Conservation (phyloP, 2,888 invertebrate species). For the Thecophora atra region DNA sequence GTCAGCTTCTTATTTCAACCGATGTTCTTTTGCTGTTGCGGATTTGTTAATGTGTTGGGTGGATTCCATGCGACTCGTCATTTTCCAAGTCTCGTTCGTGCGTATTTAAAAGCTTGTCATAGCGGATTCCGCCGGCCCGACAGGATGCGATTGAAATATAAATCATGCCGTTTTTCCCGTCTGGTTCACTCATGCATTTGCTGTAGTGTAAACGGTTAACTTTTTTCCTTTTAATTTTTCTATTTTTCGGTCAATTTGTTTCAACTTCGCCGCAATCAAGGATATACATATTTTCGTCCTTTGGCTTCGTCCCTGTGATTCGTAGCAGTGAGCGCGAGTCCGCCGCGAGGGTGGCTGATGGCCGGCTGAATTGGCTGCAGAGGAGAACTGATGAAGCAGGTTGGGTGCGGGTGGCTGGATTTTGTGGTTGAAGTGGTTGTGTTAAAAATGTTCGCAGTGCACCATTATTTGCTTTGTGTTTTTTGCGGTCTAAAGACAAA, state of each 20-base stretch:
- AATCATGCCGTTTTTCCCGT: slow-evolving; percentile 26
- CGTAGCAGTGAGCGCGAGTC: background rate
- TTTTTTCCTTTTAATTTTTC: slow-evolving; percentile 17
- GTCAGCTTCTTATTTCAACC: background rate
- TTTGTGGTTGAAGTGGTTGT: slow-evolving; percentile 30
- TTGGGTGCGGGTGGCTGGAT: slow-evolving; percentile 16
- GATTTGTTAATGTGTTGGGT: background rate
- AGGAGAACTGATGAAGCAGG: background rate
- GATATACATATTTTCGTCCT: slow-evolving; percentile 32
- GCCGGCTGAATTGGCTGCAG: background rate
- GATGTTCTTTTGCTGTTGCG: background rate
- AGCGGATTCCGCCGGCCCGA: background rate
- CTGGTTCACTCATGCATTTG: slow-evolving; percentile 16
- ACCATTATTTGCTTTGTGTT: slow-evolving; percentile 33
- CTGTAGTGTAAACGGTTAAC: slow-evolving; percentile 28
- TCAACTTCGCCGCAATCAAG: slow-evolving; percentile 35
- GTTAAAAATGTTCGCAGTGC: slow-evolving; percentile 30
- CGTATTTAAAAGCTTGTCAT: slow-evolving; percentile 17
- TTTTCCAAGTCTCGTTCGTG: slow-evolving; percentile 9
- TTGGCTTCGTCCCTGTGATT: too few species aligned
- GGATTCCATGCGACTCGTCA: background rate
- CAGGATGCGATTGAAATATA: slow-evolving; percentile 23
- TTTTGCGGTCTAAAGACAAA: slow-evolving; percentile 36
- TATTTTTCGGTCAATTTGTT: slow-evolving; percentile 37
- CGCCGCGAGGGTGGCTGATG: background rate